These are phyloP conservation scores for Chrysotoxum bicinctum DNA, from an alignment of 2,888 invertebrate species.

Conservation along the genomic window DNA sequence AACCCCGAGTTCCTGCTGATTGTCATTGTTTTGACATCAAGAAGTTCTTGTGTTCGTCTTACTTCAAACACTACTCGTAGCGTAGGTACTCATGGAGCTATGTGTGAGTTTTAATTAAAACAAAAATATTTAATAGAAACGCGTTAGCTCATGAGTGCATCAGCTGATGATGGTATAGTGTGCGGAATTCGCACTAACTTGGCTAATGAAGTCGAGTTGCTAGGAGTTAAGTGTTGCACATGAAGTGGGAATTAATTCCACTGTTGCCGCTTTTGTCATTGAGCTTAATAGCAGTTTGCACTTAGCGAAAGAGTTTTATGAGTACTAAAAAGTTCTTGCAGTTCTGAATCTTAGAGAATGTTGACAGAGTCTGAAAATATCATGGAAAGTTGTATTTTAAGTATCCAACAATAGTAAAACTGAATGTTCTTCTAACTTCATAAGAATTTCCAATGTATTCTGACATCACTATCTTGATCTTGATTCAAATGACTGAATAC, in stretches of 20 bases:
- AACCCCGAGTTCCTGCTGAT: conserved; percentile 24
- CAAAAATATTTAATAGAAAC: conserved; percentile 56
- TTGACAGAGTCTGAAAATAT: background rate
- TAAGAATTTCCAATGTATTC: too few species aligned
- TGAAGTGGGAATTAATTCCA: conserved; percentile 41
- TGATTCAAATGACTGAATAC: too few species aligned
- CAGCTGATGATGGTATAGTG: background rate
- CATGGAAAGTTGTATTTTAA: too few species aligned
- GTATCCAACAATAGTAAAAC: too few species aligned
- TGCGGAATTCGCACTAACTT: background rate
- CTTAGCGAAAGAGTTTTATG: background rate
- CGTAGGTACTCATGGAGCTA: background rate
- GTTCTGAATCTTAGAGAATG: background rate
- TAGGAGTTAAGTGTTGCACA: conserved; percentile 22
- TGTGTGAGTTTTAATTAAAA: conserved; percentile 66
- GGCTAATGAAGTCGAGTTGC: conserved; percentile 13
- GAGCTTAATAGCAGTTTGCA: background rate
- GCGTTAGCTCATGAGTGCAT: conserved; percentile 19
- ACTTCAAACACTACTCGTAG: background rate
- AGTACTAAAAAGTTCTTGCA: background rate
- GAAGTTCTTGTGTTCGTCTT: background rate
- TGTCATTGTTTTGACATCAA: conserved; percentile 19
- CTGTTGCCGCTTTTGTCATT: background rate
- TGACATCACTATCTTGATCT: too few species aligned
- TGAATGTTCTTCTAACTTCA: too few species aligned